Evolutionary conservation across 2,113 vertebrate species (phyloP).

Genomic region (Pelvicachromis taeniatus): DNA sequence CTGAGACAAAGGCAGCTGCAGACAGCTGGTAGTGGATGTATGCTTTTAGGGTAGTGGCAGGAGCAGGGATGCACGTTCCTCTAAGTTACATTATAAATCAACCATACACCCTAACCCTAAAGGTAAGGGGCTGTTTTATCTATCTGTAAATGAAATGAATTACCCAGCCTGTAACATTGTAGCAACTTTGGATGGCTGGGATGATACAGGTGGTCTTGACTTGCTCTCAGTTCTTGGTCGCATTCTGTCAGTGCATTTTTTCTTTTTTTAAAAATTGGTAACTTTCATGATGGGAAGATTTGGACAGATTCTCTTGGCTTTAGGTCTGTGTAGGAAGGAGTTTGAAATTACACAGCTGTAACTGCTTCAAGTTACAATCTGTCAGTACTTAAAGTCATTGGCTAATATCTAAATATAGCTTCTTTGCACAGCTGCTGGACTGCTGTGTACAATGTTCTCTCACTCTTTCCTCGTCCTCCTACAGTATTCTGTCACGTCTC

Average conservation of each 20-base stretch:
- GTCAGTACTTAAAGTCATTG: not conserved
- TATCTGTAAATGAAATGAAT: not conserved
- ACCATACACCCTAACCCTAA: rapidly evolving
- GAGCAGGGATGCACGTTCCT: not conserved
- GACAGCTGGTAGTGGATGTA: not conserved
- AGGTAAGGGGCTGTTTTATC: not conserved
- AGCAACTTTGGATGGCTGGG: not conserved
- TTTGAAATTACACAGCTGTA: not conserved
- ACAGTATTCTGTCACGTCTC: constrained; percentile 90
- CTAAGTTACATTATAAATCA: not conserved
- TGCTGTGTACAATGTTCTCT: not conserved
- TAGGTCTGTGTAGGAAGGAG: rapidly evolving
- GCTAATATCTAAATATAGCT: constrained; percentile 11
- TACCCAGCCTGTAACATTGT: not conserved
- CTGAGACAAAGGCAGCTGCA: not conserved
- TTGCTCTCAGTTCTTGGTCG: not conserved
- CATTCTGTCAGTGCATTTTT: not conserved
- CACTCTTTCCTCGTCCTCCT: not conserved
- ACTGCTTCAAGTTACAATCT: not conserved
- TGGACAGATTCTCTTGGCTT: not conserved
- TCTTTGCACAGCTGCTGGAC: not conserved
- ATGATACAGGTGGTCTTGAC: not conserved
- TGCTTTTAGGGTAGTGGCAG: not conserved
- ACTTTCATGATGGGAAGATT: not conserved
- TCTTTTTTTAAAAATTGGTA: not conserved